Percentiles rank a stretch among this genome's conserved stretches.
phyloP scores from a whole-genome alignment of 2,888 invertebrate species.

The Acanthoscelides obtectus region DNA sequence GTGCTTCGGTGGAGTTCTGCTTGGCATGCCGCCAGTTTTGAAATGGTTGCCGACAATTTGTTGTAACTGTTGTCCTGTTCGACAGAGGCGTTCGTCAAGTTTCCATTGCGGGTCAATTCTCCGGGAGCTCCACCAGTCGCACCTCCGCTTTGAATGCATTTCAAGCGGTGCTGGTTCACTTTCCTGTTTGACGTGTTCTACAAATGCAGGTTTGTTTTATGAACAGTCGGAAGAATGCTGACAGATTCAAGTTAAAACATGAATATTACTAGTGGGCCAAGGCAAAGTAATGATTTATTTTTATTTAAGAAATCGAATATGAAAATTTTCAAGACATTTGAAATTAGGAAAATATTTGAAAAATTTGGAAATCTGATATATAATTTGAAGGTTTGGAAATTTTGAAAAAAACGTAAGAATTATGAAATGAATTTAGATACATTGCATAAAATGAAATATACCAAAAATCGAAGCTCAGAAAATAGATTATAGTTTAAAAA shows the following conservation, averaged over 20 bases:
- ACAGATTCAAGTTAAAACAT: neutral
- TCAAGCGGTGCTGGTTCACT: slow-evolving; percentile 67
- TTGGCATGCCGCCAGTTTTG: slow-evolving; percentile 48
- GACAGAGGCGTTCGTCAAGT: slow-evolving; percentile 10
- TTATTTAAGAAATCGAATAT: no score
- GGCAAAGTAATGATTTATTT: no score
- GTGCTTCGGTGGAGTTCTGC: slow-evolving; percentile 50
- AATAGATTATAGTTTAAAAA: no score
- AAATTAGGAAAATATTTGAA: no score
- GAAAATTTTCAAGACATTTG: no score
- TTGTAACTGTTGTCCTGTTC: slow-evolving; percentile 29
- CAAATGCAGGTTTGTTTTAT: slow-evolving; percentile 11
- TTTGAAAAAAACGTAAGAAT: no score
- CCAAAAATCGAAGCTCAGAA: no score
- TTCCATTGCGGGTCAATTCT: slow-evolving; percentile 38
- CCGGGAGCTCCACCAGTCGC: slow-evolving; percentile 4
- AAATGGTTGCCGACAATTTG: slow-evolving; percentile 35
- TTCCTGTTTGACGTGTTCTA: slow-evolving; percentile 40
- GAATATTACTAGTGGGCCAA: no score
- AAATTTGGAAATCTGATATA: no score
- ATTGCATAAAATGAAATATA: no score
- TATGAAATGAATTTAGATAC: no score
- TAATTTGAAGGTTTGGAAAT: no score
- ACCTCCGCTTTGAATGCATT: slow-evolving; percentile 55
- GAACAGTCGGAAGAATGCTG: neutral